Base-by-base conservation (phyloP, 2,113 vertebrate genomes). In the Barbus barbus region DNA sequence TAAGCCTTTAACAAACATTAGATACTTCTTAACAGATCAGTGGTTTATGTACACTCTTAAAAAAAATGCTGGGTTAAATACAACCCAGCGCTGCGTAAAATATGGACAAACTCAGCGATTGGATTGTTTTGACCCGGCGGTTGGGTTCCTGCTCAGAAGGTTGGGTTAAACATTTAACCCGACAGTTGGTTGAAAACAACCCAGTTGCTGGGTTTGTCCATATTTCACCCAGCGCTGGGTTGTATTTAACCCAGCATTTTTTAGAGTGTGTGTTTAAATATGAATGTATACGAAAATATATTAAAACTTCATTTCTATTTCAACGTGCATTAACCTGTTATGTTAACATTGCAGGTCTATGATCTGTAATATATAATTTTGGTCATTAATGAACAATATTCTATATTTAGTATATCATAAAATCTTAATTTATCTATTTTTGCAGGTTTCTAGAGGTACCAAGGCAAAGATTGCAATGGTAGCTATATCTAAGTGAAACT, bases 271-370 rank as follows among this genome's bases (percentile, higher is more conserved):
- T n/a, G n/a, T n/a, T n/a, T n/a, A n/a, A 46, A 73, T 46, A 38
- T 38, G 9, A 38, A 71, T 71, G 67, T 36, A 71, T 71, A 38
- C 13, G 20, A 71, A 69, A 71, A 71, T 71, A 71, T 71, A 71
- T 71, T 71, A n/a, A 71, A 71, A 71, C 38, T 2, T 6, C 9
- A 71, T 22, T 71, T 71, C 33, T 38, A 71, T 71, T 71, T 38
- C 20, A 71, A 71, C 38, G 67, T 71, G 38, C 67, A 71, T 71
- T 36, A 38, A 36, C 36, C 67, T 41, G 67, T 38, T 71, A 33
- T 38, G 33, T 38, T 69, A 69, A 69, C 65, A 38, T 69, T 69
- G 22, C 65, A 38, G 31, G 22, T 69, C 18, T 69, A 9, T 69
- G 31, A 36, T 22, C 18, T 69, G 65, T 36, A 69, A 69, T 69